Evolutionary conservation across 2,888 invertebrate genomes (phyloP), one percentile per base, ranked within the genome.

Genomic region (Crocallis elinguaria): DNA sequence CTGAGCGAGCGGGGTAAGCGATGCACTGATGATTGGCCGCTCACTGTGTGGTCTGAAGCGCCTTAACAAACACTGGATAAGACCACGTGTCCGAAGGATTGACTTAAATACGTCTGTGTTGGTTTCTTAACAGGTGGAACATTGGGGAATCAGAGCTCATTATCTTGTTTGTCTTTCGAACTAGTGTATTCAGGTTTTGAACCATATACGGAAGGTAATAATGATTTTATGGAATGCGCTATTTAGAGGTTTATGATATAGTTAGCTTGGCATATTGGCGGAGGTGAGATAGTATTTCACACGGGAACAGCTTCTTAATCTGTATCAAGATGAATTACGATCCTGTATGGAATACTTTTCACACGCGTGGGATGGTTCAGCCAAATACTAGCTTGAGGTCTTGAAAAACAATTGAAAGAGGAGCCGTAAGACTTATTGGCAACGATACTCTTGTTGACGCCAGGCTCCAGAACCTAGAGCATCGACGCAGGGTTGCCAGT

Each of bases 41-140:
- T 79, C 78, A 84, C 83, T 86, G 88, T 89, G 88, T 88, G 90
- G 88, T 89, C 90, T 82, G 64, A 60, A 69, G 72, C 77, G 76
- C 85, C 86, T 88, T 81, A 77, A 84, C 85, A 88, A 83, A 84
- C 73, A 80, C 67, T 69, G 74, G 67, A 37, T 32, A 38, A 32
- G 38, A 75, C 79, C 86, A 86, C 84, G 84, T 84, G 84, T 67
- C 66, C 56, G 62, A 61, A n/a, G 64, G 57, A 67, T 66, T 64
- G 60, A 70, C 69, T 69, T 64, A 69, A 69, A 52, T 43, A 69
- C 66, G 67, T 64, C 61, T 64, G 63, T 64, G 67, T 61, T 53
- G 56, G 58, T 57, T 59, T 60, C 61, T 41, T 55, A 64, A 62
- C 64, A 67, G 66, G 66, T 67, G 69, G 64, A 58, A 54, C 52